Evolutionary conservation across 2,888 invertebrate species (phyloP), one percentile per base, ranked within the genome.

Genomic region (Meta bourneti): DNA sequence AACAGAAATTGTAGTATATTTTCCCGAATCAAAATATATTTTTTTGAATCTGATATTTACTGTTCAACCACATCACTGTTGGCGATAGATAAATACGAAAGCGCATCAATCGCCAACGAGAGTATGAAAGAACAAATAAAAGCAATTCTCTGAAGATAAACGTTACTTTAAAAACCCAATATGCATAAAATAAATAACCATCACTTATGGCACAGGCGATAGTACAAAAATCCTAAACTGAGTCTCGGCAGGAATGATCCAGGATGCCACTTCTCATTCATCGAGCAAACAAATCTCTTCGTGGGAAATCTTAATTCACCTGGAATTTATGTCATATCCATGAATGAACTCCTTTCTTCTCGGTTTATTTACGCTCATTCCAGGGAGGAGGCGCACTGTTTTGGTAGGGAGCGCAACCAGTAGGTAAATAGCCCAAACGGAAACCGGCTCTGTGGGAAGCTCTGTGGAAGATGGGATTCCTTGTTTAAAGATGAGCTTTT

Each of bases 401-500:
- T 81, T 75, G 71, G 2, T 11, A 61, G 11, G 61, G 61, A 7
- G 20, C 6, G 52, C 79, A 74, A 34, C 49, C 52, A 34, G 61
- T 2, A 8, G 13, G 80, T 71, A 78, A 75, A 86, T 90, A 34
- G 16, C 81, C 48, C n/a, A 51, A 90, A 86, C 79, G 90, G 90
- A 90, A 85, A 71, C 90, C 77, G 85, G 20, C 90, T 19, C 90
- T n/a, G 81, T 81, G 49, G 90, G 90, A 61, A 51, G 9, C 9
- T 13, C n/a, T n/a, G n/a, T 61, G 61, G 0, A 11, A 49, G 48
- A 70, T 72, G 20, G 11, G 34, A 20, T 34, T 6, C 79, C 11
- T 61, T 79, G 79, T 61, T 61, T 61, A 16, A 61, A 61, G 13
- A 61, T 61, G 61, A 61, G 61, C 34, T 1, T 34, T n/a, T 61